Evolutionary conservation across 2,888 invertebrate species (phyloP), one percentile per base, ranked within the genome.

Genomic region (Mythimna pallens): DNA sequence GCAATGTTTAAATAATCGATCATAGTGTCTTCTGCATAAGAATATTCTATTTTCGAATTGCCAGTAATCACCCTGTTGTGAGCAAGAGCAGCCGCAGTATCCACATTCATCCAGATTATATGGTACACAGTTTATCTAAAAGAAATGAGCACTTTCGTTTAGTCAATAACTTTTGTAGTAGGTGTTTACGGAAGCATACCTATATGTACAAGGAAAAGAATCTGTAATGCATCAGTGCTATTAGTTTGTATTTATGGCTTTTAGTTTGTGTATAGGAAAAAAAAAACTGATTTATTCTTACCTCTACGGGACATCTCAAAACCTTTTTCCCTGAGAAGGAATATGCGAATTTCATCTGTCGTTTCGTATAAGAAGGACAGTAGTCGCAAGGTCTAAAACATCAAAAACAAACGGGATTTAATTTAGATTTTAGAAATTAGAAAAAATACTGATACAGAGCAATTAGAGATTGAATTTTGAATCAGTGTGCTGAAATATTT

Each of bases 11-110:
- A 95, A 96, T n/a, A 96, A 86, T 76, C 88, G 86, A 0, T 88
- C 66, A 70, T 96, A 96, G 87, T 96, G 96, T 82, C 91, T 92
- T 80, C 96, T 89, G 86, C 96, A 96, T 17, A 96, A 88, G 78
- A 94, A 96, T 70, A 96, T 89, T 80, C 93, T 91, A 80, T 96
- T 93, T 84, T 96, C 96, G 82, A 92, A 96, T 75, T 96, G 97
- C 96, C 97, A 97, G 83, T 97, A 97, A 87, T 97, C 97, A 2
- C 97, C 97, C 78, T 96, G 96, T 3, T 92, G 91, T 0, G 95
- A 95, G 78, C 96, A 96, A 0, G 93, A 94, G 75, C 94, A 94
- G 0, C 94, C 94, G 69, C 96, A 96, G 2, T 83, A 89, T n/a
- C 91, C 94, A 82, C 96, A 96, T 7, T 90, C 85, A 66, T 96